Evolutionary conservation across 2,797 vertebrate genomes (phyloP), one percentile per base, ranked within the genome.

Genomic region (Gambusia yucatana): DNA sequence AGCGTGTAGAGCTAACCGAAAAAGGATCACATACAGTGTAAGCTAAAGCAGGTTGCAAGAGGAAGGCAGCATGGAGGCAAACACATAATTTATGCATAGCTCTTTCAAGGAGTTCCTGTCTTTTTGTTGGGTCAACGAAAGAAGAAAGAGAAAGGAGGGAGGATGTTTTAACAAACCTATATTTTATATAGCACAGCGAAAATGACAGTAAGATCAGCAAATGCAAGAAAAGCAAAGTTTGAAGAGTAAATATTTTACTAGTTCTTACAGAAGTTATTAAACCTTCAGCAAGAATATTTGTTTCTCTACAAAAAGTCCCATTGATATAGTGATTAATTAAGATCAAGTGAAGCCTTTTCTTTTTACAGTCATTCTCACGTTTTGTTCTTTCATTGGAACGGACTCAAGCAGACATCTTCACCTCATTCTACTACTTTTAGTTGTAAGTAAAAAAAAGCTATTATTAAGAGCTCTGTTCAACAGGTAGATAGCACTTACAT

Each of bases 101-200:
- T 79, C 81, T 41, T 55, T 82, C 48, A 47, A 84, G 74, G 73
- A 79, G 67, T 46, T 84, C 73, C 70, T 77, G 76, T 79, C 30
- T 74, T 75, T 73, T 63, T 75, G 78, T 82, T 7, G 20, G 77
- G 69, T 77, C 48, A 43, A 78, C 28, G 65, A 43, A 84, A 67
- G 48, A 80, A 50, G 16, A 44, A 72, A 39, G 28, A 13, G 22
- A 25, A 79, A 55, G 65, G 3, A 43, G n/a, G 10, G 28, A 59
- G n/a, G 52, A 50, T 50, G 76, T 71, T 71, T 77, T 57, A 33
- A 65, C 41, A 70, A 28, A n/a, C 50, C 5, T 6, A 50, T n/a
- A 11, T 50, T 69, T 48, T n/a, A 50, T 22, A 25, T 20, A 28
- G 63, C 28, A 5, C 48, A 10, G 44, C 28, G 39, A 69, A 50